Base-by-base conservation (phyloP, 2,888 invertebrate species). In the Campoplex capitator region DNA sequence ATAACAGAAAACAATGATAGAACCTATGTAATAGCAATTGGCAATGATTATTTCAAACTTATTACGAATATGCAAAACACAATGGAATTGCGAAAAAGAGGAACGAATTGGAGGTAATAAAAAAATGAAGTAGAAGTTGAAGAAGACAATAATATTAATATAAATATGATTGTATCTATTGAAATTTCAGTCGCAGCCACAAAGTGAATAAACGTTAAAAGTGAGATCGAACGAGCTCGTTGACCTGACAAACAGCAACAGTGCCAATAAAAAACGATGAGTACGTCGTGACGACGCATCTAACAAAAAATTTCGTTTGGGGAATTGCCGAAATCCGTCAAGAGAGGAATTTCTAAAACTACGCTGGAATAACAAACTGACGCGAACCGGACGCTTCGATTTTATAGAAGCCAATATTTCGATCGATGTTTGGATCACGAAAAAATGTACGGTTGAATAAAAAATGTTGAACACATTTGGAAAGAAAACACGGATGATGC, bases 231-330 rank as follows among this genome's bases (percentile, higher is more conserved):
- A 74, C 77, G 74, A 83, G 38, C 71, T 58, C 76, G 80, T 75
- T 79, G 76, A 80, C 51, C 83, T 80, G 79, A 58, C 58, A 77
- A 74, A n/a, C 16, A 35, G 67, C 67, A 48, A 71, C 71, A 35
- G 58, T 65, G 56, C 65, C 35, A 58, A 67, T 45, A 80, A n/a
- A 62, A 82, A 68, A 77, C 13, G 56, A 51, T 35, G 35, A 42
- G 56, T 68, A 67, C 62, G 68, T 67, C 62, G 68, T 67, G 78
- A 74, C 56, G 78, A 65, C 51, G 45, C 67, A 51, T 51, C 8
- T 65, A 51, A 65, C 45, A 68, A 35, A 23, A 67, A 67, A 67
- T 67, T 13, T 35, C 9, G 42, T 51, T 38, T 6, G 9, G 0
- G 1, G 16, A 62, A 11, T 32, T 16, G 32, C 32, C 62, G 62